A percentile compares a stretch with the other conserved stretches of the same genome.
Evolutionary conservation across 2,113 vertebrate genomes (phyloP).

Genomic region (Cygnus atratus): DNA sequence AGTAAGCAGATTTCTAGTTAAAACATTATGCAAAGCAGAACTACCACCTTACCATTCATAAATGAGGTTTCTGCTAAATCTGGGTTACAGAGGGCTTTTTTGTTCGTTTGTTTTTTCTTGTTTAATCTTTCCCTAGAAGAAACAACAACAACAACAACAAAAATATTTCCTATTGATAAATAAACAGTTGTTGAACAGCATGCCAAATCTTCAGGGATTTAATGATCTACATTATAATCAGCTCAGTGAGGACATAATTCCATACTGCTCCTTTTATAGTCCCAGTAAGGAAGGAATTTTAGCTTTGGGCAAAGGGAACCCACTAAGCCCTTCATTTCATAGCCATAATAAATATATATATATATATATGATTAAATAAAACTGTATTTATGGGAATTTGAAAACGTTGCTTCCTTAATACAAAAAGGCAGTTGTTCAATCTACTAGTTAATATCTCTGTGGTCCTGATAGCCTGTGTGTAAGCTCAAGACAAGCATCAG

Average conservation of each 20-base stretch:
- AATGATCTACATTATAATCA: constrained; percentile 15
- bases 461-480: not conserved
- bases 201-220: constrained; percentile 13
- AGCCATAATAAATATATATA: not conserved
- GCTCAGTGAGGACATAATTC: not conserved
- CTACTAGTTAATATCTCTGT: not conserved
- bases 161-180: not conserved
- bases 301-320: constrained; percentile 14
- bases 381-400: not conserved
- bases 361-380: constrained; percentile 1
- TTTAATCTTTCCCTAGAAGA: not conserved
- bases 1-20: not conserved
- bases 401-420: not conserved
- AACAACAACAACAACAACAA: not conserved
- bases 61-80: not conserved
- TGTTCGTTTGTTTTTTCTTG: not conserved
- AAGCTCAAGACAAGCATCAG: not conserved
- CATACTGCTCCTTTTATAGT: not conserved
- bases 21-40: not conserved
- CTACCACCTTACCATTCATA: not conserved
- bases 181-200: not conserved
- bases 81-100: fast-evolving
- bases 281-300: constrained; percentile 1
- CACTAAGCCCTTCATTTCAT: constrained; percentile 15
- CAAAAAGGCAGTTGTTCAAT: not conserved